These are phyloP conservation scores for Drosophila fulvimacula DNA, from an alignment of 2,888 invertebrate species.

Conservation along the genomic window DNA sequence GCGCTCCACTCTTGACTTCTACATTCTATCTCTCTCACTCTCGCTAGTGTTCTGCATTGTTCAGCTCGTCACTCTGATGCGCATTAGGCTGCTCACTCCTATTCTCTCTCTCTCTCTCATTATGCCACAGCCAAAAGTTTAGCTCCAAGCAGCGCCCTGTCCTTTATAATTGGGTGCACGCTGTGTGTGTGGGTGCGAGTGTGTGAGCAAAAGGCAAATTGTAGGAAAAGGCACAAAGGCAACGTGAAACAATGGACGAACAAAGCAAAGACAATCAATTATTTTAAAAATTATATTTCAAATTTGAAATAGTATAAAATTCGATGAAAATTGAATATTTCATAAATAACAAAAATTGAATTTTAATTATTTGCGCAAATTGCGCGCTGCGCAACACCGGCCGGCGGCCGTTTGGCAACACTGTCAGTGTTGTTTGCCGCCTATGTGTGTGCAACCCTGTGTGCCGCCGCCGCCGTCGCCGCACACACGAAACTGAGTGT, in stretches of 20 bases:
- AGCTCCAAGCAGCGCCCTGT: slow-evolving; percentile 65
- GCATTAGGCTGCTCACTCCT: slow-evolving; percentile 17
- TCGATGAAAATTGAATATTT: not conserved
- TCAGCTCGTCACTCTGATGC: slow-evolving; percentile 30
- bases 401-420: slow-evolving; percentile 59
- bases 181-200: slow-evolving; percentile 19
- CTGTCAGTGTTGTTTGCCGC: slow-evolving; percentile 35
- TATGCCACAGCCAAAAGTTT: slow-evolving; percentile 50
- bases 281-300: not conserved
- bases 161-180: slow-evolving; percentile 51
- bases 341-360: not conserved
- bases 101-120: slow-evolving; percentile 25
- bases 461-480: slow-evolving; percentile 20
- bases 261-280: slow-evolving; percentile 11
- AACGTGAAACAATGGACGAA: slow-evolving; percentile 28
- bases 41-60: slow-evolving; percentile 14
- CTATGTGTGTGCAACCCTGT: slow-evolving; percentile 53
- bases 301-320: not conserved
- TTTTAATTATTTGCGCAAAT: slow-evolving; percentile 36
- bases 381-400: slow-evolving; percentile 55
- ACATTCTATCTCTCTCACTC: slow-evolving; percentile 14
- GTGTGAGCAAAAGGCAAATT: slow-evolving; percentile 49
- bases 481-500: slow-evolving; percentile 62
- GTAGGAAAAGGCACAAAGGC: slow-evolving; percentile 21
- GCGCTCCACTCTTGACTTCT: slow-evolving; percentile 52